phyloP scores from a whole-genome alignment of 2,797 vertebrate species.

The Galagoides demidoff region DNA sequence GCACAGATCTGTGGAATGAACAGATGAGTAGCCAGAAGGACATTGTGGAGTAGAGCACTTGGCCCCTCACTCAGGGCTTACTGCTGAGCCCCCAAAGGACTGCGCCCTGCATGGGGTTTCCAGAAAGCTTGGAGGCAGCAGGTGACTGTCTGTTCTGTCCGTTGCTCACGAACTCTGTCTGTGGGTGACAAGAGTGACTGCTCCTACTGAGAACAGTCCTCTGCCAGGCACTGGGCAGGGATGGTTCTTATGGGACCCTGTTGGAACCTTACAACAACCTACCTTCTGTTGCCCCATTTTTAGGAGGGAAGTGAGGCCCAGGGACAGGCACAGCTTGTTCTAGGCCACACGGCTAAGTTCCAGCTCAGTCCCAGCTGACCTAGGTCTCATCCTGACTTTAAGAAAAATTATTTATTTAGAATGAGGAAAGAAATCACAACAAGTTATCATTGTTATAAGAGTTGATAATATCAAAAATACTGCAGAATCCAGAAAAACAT shows the following conservation, averaged over 20 bases:
- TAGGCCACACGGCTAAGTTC: neutral
- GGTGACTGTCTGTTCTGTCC: neutral
- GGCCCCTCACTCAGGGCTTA: accelerated
- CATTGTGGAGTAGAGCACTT: neutral
- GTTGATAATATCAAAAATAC: neutral
- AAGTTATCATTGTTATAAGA: neutral
- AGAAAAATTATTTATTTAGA: neutral
- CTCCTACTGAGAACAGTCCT: neutral
- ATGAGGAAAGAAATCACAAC: neutral
- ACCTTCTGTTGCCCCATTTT: neutral
- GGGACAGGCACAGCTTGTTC: neutral
- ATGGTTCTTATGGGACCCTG: accelerated
- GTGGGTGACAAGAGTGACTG: neutral
- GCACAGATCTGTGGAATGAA: neutral
- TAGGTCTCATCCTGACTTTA: neutral
- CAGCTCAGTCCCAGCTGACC: neutral
- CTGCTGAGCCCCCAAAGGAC: accelerated
- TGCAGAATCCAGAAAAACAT: neutral
- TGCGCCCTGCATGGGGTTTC: neutral
- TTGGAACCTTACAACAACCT: no score
- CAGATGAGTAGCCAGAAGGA: accelerated
- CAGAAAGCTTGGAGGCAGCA: neutral
- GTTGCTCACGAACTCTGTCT: neutral
- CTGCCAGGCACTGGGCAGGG: accelerated
- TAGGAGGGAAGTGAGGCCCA: neutral